These are phyloP conservation scores for Podocnemis expansa DNA, from an alignment of 2,113 vertebrate genomes.

Conservation along the genomic window DNA sequence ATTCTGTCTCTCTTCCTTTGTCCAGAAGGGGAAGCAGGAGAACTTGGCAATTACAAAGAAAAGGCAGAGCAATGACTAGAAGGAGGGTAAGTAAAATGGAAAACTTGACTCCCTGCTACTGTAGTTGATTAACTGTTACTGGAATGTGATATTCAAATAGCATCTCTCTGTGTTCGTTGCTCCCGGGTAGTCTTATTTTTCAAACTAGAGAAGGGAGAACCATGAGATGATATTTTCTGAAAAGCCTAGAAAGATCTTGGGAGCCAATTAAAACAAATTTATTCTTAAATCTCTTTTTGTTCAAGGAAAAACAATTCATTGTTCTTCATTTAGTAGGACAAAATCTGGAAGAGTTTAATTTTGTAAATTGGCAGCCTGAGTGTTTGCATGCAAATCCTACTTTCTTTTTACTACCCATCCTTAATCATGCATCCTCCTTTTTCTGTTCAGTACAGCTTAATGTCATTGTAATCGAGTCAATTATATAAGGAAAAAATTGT, in stretches of 20 bases:
- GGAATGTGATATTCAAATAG: not conserved
- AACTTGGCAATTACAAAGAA: slow-evolving; percentile 33
- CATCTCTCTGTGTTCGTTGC: slow-evolving; percentile 23
- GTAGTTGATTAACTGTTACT: slow-evolving; percentile 35
- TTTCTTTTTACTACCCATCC: not conserved
- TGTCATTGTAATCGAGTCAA: not conserved
- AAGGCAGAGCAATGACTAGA: slow-evolving; percentile 14
- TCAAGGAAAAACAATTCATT: not conserved
- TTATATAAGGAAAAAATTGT: not conserved
- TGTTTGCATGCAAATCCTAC: not conserved
- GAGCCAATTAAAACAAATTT: not conserved
- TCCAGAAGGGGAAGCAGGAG: slow-evolving; percentile 44
- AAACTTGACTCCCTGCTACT: slow-evolving; percentile 13
- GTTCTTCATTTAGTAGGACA: not conserved
- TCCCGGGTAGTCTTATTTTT: slow-evolving; percentile 14
- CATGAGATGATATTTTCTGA: not conserved
- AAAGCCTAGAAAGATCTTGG: not conserved
- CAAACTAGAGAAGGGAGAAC: not conserved
- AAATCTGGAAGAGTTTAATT: not conserved
- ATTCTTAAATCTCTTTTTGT: not conserved
- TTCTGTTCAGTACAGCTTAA: not conserved
- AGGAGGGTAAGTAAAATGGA: not conserved
- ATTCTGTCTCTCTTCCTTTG: slow-evolving; percentile 9
- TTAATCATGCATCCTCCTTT: not conserved
- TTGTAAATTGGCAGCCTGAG: not conserved